phyloP scores from a whole-genome alignment of 2,113 vertebrate genomes.

The Apodemus speciosus region DNA sequence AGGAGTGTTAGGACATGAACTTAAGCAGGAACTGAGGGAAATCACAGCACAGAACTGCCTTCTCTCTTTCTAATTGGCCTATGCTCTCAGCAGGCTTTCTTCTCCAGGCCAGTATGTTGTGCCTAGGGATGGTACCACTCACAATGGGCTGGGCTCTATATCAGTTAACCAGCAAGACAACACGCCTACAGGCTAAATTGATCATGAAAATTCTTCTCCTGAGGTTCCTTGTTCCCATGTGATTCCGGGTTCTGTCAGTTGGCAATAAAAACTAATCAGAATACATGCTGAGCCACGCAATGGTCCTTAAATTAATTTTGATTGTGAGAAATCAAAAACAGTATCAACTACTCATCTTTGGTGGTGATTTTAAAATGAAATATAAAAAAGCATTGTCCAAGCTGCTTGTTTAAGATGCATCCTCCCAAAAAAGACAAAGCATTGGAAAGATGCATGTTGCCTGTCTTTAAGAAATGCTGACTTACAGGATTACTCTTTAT shows the following conservation, averaged over 20 bases:
- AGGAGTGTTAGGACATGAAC: background rate
- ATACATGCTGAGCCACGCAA: background rate
- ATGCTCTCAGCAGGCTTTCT: background rate
- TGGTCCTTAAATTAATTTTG: background rate
- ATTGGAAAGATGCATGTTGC: background rate
- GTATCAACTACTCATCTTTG: background rate
- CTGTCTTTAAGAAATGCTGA: background rate
- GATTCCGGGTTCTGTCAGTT: background rate
- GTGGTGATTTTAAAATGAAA: background rate
- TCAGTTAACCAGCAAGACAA: background rate
- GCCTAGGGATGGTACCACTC: background rate
- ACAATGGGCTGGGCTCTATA: background rate
- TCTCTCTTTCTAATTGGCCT: background rate
- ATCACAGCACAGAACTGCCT: background rate
- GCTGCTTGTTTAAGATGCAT: background rate
- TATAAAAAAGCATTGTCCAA: background rate
- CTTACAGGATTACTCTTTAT: background rate
- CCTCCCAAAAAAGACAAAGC: background rate
- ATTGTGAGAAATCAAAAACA: background rate
- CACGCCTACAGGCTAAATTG: background rate
- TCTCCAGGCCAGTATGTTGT: background rate
- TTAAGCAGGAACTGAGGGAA: background rate
- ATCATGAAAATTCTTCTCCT: background rate
- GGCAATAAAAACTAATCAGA: background rate
- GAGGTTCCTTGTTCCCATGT: background rate